These are phyloP conservation scores for Tubiluchus corallicola DNA, from an alignment of 2,888 invertebrate genomes.

Conservation along the genomic window DNA sequence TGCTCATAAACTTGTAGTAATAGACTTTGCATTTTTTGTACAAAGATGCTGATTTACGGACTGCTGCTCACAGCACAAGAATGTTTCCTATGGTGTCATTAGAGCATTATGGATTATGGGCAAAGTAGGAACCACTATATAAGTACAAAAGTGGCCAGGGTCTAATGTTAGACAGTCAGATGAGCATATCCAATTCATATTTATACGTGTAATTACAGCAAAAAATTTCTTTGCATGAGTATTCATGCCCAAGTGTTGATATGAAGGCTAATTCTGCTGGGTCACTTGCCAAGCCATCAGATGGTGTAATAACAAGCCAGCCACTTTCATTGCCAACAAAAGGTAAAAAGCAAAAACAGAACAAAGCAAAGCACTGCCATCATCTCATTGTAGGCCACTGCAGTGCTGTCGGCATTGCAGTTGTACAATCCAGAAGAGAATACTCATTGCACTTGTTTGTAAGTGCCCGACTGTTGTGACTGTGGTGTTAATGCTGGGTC, in stretches of 20 bases:
- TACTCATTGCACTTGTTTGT: slow-evolving; percentile 48
- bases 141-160: too few species aligned
- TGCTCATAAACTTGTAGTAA: too few species aligned
- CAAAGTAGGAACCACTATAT: too few species aligned
- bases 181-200: slow-evolving; percentile 31
- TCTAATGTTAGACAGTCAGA: slow-evolving; percentile 14
- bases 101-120: too few species aligned
- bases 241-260: slow-evolving; percentile 56
- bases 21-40: too few species aligned
- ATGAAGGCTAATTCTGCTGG: slow-evolving; percentile 20
- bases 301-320: slow-evolving; percentile 27
- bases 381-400: too few species aligned
- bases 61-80: too few species aligned
- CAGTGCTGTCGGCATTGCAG: slow-evolving; percentile 34
- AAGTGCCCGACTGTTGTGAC: slow-evolving; percentile 61
- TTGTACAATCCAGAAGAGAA: slow-evolving; percentile 61
- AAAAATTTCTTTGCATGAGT: slow-evolving; percentile 52
- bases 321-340: slow-evolving; percentile 29
- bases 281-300: slow-evolving; percentile 16
- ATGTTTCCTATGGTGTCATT: too few species aligned
- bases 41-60: too few species aligned
- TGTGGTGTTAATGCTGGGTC: slow-evolving; percentile 59
- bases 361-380: slow-evolving; percentile 13
- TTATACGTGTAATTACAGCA: slow-evolving; percentile 55
- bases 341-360: slow-evolving; percentile 20